These are phyloP conservation scores for Lomographa bimaculata DNA, from an alignment of 2,888 invertebrate genomes.

Conservation along the genomic window DNA sequence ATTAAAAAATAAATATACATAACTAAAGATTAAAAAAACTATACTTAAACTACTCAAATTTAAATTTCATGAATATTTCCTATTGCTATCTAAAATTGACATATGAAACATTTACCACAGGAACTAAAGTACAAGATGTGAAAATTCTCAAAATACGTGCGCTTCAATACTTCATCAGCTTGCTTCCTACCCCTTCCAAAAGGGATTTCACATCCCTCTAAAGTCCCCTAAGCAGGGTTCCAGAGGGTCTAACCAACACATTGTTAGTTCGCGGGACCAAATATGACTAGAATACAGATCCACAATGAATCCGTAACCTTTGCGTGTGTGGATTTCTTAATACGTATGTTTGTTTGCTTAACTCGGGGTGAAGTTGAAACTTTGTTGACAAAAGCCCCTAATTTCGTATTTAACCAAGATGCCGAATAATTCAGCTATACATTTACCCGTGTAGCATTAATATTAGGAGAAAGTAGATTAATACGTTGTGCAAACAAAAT, in stretches of 20 bases:
- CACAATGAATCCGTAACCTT: conserved; percentile 32
- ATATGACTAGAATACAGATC: conserved; percentile 47
- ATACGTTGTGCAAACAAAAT: conserved; percentile 22
- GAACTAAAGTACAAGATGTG: too few species aligned
- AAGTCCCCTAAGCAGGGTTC: conserved; percentile 40
- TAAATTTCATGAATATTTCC: too few species aligned
- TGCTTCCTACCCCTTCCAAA: conserved; percentile 29
- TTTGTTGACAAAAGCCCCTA: conserved; percentile 31
- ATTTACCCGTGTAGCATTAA: too few species aligned
- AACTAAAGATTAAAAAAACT: too few species aligned
- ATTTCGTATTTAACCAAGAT: conserved; percentile 33
- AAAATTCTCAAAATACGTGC: too few species aligned
- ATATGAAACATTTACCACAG: too few species aligned
- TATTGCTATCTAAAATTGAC: too few species aligned
- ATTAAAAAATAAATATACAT: too few species aligned
- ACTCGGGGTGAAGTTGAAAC: conserved; percentile 28
- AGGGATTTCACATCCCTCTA: conserved; percentile 33
- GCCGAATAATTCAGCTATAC: conserved; percentile 23
- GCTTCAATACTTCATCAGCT: conserved; percentile 33
- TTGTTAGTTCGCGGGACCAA: conserved; percentile 41
- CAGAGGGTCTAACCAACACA: conserved; percentile 48
- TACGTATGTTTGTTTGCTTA: conserved; percentile 34
- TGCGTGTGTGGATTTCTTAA: conserved; percentile 41
- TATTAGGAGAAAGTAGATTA: conserved; percentile 15
- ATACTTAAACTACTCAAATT: too few species aligned